These are phyloP conservation scores for Plectrocnemia conspersa DNA, from an alignment of 1,140 invertebrate species.

Conservation along the genomic window DNA sequence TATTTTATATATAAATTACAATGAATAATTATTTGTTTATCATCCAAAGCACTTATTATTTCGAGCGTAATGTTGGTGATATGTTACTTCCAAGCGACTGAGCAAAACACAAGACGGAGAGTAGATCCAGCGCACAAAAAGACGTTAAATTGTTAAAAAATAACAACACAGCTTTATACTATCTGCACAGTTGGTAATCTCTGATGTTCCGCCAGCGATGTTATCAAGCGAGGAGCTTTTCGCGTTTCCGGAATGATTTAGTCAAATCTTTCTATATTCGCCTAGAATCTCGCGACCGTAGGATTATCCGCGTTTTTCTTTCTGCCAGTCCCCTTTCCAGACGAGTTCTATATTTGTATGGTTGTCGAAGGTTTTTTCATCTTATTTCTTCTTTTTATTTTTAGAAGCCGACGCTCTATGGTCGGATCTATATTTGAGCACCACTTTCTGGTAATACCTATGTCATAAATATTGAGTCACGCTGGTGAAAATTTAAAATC, in stretches of 20 bases:
- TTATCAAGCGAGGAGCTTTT: conserved; percentile 17
- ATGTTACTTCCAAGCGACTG: too few relatives aligned
- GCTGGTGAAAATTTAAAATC: conserved; percentile 1
- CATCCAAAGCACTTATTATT: too few relatives aligned
- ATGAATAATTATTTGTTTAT: too few relatives aligned
- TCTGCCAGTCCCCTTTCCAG: too few relatives aligned
- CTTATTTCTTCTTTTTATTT: conserved; percentile 3
- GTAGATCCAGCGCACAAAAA: too few relatives aligned
- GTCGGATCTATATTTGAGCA: conserved; percentile 3
- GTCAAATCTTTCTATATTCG: conserved; percentile 19
- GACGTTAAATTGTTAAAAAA: too few relatives aligned
- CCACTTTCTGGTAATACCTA: neutral
- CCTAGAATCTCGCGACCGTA: conserved; percentile 11
- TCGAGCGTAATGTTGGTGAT: too few relatives aligned
- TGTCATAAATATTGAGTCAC: conserved; percentile 7
- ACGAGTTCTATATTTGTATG: conserved; percentile 7
- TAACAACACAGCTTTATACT: too few relatives aligned
- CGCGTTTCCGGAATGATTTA: conserved; percentile 17
- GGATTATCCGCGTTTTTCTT: conserved; percentile 18
- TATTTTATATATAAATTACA: too few relatives aligned
- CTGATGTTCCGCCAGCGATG: neutral
- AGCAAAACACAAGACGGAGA: too few relatives aligned
- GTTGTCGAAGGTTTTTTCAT: conserved; percentile 4
- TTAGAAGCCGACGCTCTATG: too few relatives aligned
- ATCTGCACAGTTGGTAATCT: too few relatives aligned